Base-by-base conservation (phyloP, 1,140 invertebrate genomes). In the Drosophila pseudoananassae region DNA sequence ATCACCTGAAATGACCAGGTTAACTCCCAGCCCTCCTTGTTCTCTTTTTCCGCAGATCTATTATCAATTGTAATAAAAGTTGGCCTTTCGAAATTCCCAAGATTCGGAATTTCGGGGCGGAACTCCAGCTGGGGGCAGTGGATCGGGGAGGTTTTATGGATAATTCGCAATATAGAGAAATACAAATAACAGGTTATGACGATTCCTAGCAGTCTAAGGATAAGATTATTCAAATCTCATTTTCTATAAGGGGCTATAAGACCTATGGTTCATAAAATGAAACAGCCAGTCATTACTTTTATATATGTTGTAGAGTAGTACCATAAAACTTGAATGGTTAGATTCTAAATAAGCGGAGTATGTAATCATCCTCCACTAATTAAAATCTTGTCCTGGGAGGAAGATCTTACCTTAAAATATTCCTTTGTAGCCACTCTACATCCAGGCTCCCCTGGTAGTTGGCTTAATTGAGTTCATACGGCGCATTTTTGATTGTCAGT, bases 401-500 rank as follows among this genome's bases (percentile, higher is more conserved):
- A 9, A 27, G 38, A 20, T 29, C 20, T 2, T 14, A 58, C 38
- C 12, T 31, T 27, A 29, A 56, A 36, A 36, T 36, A 36, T 47
- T 10, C 7, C 20, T 6, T 15, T 10, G 2, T 17, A 5, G 4
- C 14, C 38, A 29, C 14, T 25, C 29, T 27, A 23, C 17, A 14
- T 9, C n/a, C 23, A 38, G 51, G 38, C 40, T 29, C 43, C 50
- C 64, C 64, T 60, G 52, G 46, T 25, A 29, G 31, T 12, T 15
- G 53, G 49, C 78, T 88, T 88, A 88, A 88, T 88, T 88, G 83
- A 83, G 83, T 88, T 88, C 83, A 83, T 88, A 76, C 57, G 64
- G 71, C 66, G 75, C 72, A 71, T 71, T 77, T 78, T 78, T 71
- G 74, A 76, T 78, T 77, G 76, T 78, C 74, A 72, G 78, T 64